A percentile compares a stretch with the other conserved stretches of the same genome.
Evolutionary conservation across 2,888 invertebrate genomes (phyloP).

Genomic region (Melanotus villosus): DNA sequence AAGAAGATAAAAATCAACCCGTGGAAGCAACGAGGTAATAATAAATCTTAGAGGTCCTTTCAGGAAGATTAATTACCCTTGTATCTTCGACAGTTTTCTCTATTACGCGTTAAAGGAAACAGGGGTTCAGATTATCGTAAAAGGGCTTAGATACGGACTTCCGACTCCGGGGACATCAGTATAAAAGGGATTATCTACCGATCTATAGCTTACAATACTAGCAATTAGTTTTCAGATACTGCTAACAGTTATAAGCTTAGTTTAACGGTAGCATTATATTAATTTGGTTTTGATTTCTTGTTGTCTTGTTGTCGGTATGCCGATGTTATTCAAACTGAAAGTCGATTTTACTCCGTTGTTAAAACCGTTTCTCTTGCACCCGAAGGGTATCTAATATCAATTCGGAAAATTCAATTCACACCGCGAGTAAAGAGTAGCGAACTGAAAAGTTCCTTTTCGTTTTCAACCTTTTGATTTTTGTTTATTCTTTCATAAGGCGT

Average conservation of each 20-base stretch:
- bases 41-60: background rate
- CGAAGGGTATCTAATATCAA: background rate
- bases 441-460: background rate
- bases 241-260: slow-evolving; percentile 8
- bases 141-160: slow-evolving; percentile 10
- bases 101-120: background rate
- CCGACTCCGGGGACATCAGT: slow-evolving; percentile 14
- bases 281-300: background rate
- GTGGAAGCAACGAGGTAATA: too few relatives aligned
- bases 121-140: slow-evolving; percentile 6
- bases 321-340: too few relatives aligned
- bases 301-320: too few relatives aligned
- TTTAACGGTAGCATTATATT: background rate
- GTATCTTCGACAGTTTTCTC: slow-evolving; percentile 10
- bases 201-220: slow-evolving; percentile 13
- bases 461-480: slow-evolving; percentile 8
- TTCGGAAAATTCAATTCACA: background rate
- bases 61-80: slow-evolving; percentile 1
- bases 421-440: background rate
- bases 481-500: slow-evolving; percentile 11
- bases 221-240: slow-evolving; percentile 16
- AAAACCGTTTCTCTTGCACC: too few relatives aligned
- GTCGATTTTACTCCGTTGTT: too few relatives aligned
- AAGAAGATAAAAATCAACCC: too few relatives aligned
- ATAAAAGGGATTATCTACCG: slow-evolving; percentile 13